phyloP scores from a whole-genome alignment of 30 jellyfish, hydroid and myxozoan species.

The Aurelia aurita region DNA sequence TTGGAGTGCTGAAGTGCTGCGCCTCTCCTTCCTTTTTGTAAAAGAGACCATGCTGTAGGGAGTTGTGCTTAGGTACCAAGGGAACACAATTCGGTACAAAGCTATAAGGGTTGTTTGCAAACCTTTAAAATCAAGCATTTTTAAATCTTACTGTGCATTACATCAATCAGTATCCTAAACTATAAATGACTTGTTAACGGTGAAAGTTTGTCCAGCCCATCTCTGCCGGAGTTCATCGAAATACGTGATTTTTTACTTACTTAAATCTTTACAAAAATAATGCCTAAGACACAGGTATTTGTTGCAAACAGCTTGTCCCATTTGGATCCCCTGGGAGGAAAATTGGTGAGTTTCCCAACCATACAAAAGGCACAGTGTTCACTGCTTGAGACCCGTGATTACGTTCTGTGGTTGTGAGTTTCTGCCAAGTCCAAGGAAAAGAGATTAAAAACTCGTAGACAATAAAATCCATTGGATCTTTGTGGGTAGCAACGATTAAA shows the following conservation, averaged over 20 bases:
- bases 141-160: too few species aligned
- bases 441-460: slow-evolving; percentile 30
- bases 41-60: too few species aligned
- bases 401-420: not conserved
- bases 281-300: slow-evolving; percentile 14
- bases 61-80: too few species aligned
- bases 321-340: slow-evolving; percentile 15
- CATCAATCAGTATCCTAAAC: too few species aligned
- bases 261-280: slow-evolving; percentile 3
- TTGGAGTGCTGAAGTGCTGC: too few species aligned
- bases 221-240: slow-evolving; percentile 46
- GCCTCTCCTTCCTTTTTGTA: too few species aligned
- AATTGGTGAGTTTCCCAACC: slow-evolving; percentile 34
- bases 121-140: too few species aligned
- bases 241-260: slow-evolving; percentile 8
- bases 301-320: slow-evolving; percentile 1
- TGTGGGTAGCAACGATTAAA: not conserved
- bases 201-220: slow-evolving; percentile 44
- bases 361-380: slow-evolving; percentile 1
- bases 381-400: not conserved
- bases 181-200: too few species aligned
- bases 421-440: slow-evolving; percentile 5
- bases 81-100: too few species aligned
- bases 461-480: slow-evolving; percentile 15
- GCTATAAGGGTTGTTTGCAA: too few species aligned